Conservation (phyloP, 2,113 vertebrate species). For the Calyptomena viridis region DNA sequence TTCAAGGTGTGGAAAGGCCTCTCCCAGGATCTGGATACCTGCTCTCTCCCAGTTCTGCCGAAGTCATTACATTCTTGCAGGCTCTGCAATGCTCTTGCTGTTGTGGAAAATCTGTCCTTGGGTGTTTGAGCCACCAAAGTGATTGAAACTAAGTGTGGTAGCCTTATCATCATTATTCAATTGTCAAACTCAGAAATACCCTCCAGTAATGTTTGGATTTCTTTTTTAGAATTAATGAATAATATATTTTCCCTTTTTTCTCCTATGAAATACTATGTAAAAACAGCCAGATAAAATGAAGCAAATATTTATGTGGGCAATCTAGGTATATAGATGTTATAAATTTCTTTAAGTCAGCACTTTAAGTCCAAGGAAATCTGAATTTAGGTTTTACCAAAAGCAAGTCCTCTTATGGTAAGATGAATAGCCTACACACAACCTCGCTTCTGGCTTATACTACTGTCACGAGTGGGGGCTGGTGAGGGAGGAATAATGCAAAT, state of each 20-base stretch:
- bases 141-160: background rate
- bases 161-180: background rate
- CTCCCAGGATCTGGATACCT: background rate
- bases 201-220: background rate
- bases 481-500: background rate
- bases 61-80: background rate
- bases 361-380: background rate
- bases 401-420: background rate
- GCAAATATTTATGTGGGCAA: background rate
- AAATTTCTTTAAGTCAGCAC: background rate
- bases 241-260: background rate
- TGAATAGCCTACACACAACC: background rate
- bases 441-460: background rate
- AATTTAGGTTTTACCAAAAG: background rate
- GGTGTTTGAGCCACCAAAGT: background rate
- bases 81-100: background rate
- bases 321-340: background rate
- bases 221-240: background rate
- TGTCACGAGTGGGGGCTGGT: fast-evolving
- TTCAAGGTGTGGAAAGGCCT: fast-evolving
- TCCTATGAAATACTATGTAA: background rate
- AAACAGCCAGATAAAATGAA: background rate
- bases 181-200: background rate
- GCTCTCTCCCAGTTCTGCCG: background rate
- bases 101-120: background rate